These are phyloP conservation scores for Dexiosoma caninum DNA, from an alignment of 2,888 invertebrate species.

Conservation along the genomic window DNA sequence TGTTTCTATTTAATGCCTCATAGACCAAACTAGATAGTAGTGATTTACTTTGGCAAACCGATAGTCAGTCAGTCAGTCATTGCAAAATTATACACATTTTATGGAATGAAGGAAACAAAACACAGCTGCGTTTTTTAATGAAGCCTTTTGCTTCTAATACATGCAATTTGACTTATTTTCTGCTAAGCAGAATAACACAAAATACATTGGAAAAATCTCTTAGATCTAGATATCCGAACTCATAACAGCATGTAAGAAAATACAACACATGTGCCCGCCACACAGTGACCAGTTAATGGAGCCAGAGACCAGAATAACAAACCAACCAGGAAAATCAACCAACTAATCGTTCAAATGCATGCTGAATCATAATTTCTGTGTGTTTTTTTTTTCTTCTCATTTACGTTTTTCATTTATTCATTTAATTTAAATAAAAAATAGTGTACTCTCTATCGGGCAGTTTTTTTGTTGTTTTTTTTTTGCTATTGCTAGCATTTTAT, in stretches of 20 bases:
- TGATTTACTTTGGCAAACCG: background rate
- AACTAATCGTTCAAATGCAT: constrained; percentile 24
- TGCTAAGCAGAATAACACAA: background rate
- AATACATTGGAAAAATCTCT: constrained; percentile 8
- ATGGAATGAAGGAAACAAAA: constrained; percentile 15
- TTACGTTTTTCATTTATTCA: constrained; percentile 15
- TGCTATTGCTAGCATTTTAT: background rate
- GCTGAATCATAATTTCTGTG: constrained; percentile 51
- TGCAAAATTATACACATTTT: constrained; percentile 33
- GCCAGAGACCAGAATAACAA: background rate
- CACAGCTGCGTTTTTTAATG: constrained; percentile 61
- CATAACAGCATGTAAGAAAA: constrained; percentile 33
- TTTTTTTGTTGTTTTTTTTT: constrained; percentile 8
- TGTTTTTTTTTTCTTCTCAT: background rate
- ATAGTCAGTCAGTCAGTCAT: constrained; percentile 13
- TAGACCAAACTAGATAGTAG: background rate
- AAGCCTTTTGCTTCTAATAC: constrained; percentile 56
- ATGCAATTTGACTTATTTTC: constrained; percentile 58
- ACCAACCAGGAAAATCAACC: background rate
- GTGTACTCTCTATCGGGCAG: too few relatives aligned
- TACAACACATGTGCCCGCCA: constrained; percentile 9
- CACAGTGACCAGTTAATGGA: background rate
- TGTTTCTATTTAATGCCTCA: constrained; percentile 8
- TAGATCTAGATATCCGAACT: constrained; percentile 45
- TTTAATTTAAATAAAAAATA: constrained; percentile 53